These are phyloP conservation scores for Dicrurus megarhynchus DNA, from an alignment of 2,113 vertebrate species.

Conservation along the genomic window DNA sequence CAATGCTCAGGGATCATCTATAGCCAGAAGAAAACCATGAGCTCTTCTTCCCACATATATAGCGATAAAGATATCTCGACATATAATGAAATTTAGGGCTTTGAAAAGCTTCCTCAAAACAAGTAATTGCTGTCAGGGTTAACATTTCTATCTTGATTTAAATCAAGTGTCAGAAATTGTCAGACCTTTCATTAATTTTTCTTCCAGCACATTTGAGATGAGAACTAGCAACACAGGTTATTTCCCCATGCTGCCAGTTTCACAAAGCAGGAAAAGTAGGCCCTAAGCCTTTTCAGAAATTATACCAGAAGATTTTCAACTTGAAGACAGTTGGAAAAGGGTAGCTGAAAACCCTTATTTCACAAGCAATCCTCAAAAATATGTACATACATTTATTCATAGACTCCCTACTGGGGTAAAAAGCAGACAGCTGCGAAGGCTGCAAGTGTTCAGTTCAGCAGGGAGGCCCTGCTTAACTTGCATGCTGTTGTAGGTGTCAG, in stretches of 20 bases:
- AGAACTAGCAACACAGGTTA: not conserved
- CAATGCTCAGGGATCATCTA: not conserved
- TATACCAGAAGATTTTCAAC: not conserved
- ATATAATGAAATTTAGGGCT: not conserved
- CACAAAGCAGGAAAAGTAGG: not conserved
- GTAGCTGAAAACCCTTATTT: not conserved
- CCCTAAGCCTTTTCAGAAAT: not conserved
- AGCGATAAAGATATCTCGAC: not conserved
- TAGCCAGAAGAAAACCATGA: not conserved
- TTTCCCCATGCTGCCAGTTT: not conserved
- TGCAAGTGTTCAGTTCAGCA: constrained; percentile 47
- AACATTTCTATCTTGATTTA: not conserved
- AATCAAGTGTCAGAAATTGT: not conserved
- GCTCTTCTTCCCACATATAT: not conserved
- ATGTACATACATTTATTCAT: constrained; percentile 51
- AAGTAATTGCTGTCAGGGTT: not conserved
- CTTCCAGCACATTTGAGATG: not conserved
- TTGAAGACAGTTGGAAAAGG: not conserved
- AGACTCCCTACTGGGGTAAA: constrained; percentile 44
- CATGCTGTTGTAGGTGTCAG: constrained; percentile 24
- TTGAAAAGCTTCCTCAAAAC: not conserved
- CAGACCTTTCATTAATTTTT: not conserved
- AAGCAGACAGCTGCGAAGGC: constrained; percentile 31
- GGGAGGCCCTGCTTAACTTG: constrained; percentile 30
- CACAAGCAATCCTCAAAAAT: constrained; percentile 9